A percentile compares a stretch with the other conserved stretches of the same genome.
Evolutionary conservation across 2,113 vertebrate species (phyloP).

Genomic region (Melanotaenia duboulayi): DNA sequence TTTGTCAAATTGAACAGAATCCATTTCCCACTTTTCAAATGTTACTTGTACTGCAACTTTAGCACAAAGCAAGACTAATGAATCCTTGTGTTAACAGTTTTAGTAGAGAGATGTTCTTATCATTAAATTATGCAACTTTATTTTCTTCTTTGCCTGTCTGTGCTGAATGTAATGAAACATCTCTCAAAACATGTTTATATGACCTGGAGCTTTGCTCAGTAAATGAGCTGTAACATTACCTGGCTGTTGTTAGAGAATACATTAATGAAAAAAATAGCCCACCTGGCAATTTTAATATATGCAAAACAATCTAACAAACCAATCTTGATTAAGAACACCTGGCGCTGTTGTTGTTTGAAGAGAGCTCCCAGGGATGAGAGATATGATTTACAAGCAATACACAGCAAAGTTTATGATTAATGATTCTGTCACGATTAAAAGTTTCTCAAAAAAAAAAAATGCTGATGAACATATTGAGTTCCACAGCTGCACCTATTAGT

Average conservation of each 20-base stretch:
- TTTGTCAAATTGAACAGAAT: background rate
- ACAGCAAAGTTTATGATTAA: slow-evolving; percentile 63
- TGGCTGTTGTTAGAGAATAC: slow-evolving; percentile 59
- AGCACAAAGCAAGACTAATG: background rate
- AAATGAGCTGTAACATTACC: slow-evolving; percentile 77
- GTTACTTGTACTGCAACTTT: background rate
- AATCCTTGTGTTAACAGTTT: no score
- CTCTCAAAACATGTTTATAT: slow-evolving; percentile 65
- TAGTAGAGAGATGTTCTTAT: no score
- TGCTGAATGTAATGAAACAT: slow-evolving; percentile 65
- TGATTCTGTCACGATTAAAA: slow-evolving; percentile 55
- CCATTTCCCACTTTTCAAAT: background rate
- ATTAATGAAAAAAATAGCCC: slow-evolving; percentile 64
- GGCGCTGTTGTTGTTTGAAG: slow-evolving; percentile 57
- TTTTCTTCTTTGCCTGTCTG: slow-evolving; percentile 29
- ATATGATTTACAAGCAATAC: slow-evolving; percentile 50
- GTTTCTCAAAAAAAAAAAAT: slow-evolving; percentile 47
- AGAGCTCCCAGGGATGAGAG: slow-evolving; percentile 44
- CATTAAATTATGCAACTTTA: no score
- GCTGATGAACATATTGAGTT: slow-evolving; percentile 70
- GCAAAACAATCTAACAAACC: slow-evolving; percentile 65
- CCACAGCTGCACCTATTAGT: slow-evolving; percentile 56
- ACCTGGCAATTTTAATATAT: slow-evolving; percentile 71
- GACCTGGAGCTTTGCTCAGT: slow-evolving; percentile 60
- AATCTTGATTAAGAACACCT: slow-evolving; percentile 69